Evolutionary conservation across 2,888 invertebrate species (phyloP).

Genomic region (Torymus auratus): DNA sequence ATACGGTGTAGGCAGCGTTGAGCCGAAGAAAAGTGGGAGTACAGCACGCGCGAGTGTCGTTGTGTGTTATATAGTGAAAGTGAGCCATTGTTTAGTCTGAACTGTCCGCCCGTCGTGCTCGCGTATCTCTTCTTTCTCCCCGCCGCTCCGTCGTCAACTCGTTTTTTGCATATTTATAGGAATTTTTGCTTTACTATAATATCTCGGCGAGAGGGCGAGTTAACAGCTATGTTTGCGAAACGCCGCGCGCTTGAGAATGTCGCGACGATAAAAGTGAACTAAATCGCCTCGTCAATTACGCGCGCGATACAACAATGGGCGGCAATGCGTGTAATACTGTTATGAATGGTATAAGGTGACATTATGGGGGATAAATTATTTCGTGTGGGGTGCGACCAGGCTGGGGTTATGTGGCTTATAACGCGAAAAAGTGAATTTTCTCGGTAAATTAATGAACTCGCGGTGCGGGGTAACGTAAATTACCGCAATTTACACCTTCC

Average conservation of each 20-base stretch:
- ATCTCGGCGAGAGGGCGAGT: not conserved
- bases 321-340: not conserved
- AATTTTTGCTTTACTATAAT: constrained; percentile 37
- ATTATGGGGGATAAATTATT: constrained; percentile 21
- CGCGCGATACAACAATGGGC: constrained; percentile 29
- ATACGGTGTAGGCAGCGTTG: constrained; percentile 50
- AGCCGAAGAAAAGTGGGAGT: constrained; percentile 64
- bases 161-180: constrained; percentile 23
- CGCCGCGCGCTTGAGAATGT: too few relatives aligned
- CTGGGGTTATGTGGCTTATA: too few relatives aligned
- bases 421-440: not conserved
- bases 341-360: constrained; percentile 1
- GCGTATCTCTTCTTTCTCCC: constrained; percentile 22
- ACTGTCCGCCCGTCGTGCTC: constrained; percentile 62
- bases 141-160: not conserved
- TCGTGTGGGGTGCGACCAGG: not conserved
- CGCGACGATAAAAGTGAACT: constrained; percentile 22
- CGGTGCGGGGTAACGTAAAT: not conserved
- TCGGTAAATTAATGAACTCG: constrained; percentile 12
- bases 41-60: constrained; percentile 45
- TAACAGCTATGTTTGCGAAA: constrained; percentile 23
- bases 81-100: constrained; percentile 69
- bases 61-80: constrained; percentile 44
- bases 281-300: constrained; percentile 41
- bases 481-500: constrained; percentile 14